Conservation (phyloP, 2,888 invertebrate genomes). For the Mantis religiosa region DNA sequence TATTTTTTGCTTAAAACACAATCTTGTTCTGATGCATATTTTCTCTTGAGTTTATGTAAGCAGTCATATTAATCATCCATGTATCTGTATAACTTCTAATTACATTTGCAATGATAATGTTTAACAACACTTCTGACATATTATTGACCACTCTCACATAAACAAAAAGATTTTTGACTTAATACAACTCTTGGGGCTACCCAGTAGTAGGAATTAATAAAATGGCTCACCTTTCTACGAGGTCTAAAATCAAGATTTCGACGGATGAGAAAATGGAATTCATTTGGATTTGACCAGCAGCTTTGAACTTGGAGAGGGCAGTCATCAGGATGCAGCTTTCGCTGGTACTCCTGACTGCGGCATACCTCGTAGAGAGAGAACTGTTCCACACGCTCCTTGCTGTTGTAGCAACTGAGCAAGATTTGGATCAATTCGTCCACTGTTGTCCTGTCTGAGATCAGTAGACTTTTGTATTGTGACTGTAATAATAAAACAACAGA, state of each 20-base stretch:
- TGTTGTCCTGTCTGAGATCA: constrained; percentile 84
- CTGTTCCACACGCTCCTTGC: constrained; percentile 76
- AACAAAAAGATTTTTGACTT: not conserved
- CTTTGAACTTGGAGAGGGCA: constrained; percentile 77
- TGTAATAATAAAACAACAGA: constrained; percentile 40
- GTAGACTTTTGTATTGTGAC: constrained; percentile 87
- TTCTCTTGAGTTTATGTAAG: too few species aligned
- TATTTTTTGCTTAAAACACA: too few species aligned
- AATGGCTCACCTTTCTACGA: constrained; percentile 41
- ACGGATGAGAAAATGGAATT: constrained; percentile 78
- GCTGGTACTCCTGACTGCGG: constrained; percentile 78
- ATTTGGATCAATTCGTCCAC: constrained; percentile 83
- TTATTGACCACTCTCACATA: too few species aligned
- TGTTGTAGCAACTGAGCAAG: constrained; percentile 79
- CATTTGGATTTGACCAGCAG: constrained; percentile 57
- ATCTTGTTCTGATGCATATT: too few species aligned
- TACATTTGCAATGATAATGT: too few species aligned
- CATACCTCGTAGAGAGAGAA: constrained; percentile 82
- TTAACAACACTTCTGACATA: too few species aligned
- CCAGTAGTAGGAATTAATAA: not conserved
- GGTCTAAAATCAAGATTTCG: constrained; percentile 75
- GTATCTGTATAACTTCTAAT: too few species aligned
- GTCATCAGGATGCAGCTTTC: constrained; percentile 84
- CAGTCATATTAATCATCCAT: too few species aligned
- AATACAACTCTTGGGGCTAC: not conserved